These are phyloP conservation scores for Xestia xanthographa DNA, from an alignment of 2,888 invertebrate genomes.

Conservation along the genomic window DNA sequence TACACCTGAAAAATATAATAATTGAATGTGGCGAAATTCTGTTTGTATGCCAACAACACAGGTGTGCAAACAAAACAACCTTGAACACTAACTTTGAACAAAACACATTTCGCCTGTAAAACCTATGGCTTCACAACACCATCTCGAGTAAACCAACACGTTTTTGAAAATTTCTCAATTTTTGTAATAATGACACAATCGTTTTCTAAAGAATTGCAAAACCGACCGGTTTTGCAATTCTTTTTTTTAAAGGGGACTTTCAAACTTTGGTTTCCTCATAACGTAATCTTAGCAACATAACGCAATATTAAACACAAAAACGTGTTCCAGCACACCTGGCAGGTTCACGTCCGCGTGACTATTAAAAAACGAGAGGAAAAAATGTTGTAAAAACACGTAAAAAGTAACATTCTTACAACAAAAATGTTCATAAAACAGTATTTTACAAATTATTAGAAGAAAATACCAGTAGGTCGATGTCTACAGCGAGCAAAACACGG, in stretches of 20 bases:
- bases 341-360: constrained; percentile 40
- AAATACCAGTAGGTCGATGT: constrained; percentile 78
- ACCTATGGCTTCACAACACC: constrained; percentile 27
- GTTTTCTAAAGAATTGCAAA: constrained; percentile 34
- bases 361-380: constrained; percentile 27
- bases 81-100: constrained; percentile 31
- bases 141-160: background rate
- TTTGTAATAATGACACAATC: constrained; percentile 41
- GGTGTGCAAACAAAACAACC: constrained; percentile 2
- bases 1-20: background rate
- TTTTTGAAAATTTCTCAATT: constrained; percentile 1
- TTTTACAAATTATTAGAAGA: constrained; percentile 80
- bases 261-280: constrained; percentile 16
- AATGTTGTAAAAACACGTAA: constrained; percentile 46
- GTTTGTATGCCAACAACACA: background rate
- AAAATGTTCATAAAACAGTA: constrained; percentile 72
- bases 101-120: constrained; percentile 2
- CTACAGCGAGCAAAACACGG: constrained; percentile 86
- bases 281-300: constrained; percentile 35
- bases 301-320: constrained; percentile 28
- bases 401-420: constrained; percentile 60
- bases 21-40: constrained; percentile 12
- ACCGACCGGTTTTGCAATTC: no score
- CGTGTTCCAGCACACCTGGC: constrained; percentile 17
- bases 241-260: constrained; percentile 1